Base-by-base conservation (phyloP, 2,113 vertebrate genomes). In the Chaetodon trifascialis region DNA sequence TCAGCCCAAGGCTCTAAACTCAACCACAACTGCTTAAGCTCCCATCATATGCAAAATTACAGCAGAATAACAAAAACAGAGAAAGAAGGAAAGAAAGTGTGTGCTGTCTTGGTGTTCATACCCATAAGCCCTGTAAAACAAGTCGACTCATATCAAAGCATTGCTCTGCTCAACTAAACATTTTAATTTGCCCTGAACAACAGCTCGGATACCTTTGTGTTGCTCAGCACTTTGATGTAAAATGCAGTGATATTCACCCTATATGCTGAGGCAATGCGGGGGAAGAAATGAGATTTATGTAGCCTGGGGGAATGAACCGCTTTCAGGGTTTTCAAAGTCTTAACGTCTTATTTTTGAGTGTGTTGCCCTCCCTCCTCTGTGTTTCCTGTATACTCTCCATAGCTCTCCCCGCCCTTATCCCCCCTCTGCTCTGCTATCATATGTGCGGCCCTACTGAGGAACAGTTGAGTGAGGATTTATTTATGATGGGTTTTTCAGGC, bases 201-300 rank as follows among this genome's bases (percentile, higher is more conserved):
- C 63, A 2, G n/a, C 64, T 30, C 14, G 4, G 55, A 36, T 80
- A 56, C 60, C 79, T 72, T 83, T 86, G 68, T 80, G 60, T 87
- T 81, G 68, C 72, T 90, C 90, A 85, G 90, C 70, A 84, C 79
- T 91, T 91, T 84, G 64, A 86, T 73, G 73, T 87, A 79, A 89
- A 85, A 87, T 55, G 54, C 84, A 67, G 74, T 58, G 76, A 79
- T 85, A 82, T 89, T 88, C 34, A 71, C 83, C 71, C 73, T 60
- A 51, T 77, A 23, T 73, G 73, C 79, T 52, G 86, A 80, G 70
- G 87, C 79, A 79, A 64, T 63, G 66, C 65, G 14, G 54, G 34
- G 79, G 58, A 73, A 82, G 83, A 89, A 90, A 91, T 87, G 72
- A 83, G 84, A 89, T 88, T 82, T 72, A 66, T 76, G 65, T 63